Evolutionary conservation across 2,797 vertebrate genomes (phyloP), one percentile per base, ranked within the genome.

Genomic region (Hemitrygon akajei): DNA sequence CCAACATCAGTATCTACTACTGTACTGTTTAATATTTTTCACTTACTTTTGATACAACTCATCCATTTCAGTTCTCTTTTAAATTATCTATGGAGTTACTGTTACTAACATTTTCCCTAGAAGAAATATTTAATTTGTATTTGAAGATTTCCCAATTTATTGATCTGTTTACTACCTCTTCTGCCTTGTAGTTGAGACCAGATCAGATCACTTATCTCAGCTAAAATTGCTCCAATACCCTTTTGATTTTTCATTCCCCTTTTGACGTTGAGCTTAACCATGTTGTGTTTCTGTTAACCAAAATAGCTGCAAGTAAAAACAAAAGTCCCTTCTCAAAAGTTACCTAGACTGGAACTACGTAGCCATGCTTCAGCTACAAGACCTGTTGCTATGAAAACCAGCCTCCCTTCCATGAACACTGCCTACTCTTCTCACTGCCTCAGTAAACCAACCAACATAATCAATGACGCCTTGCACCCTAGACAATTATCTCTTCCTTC

Each of bases 81-180:
- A 14, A 66, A 0, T 66, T 34, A 87, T n/a, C 40, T 14, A 34
- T 18, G 60, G n/a, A 34, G n/a, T 2, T 84, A 60, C 7, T 87
- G 60, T 30, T 71, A 66, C 30, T 16, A 30, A 87, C 30, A 18
- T 84, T 58, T 87, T 87, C 58, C 16, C 84, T 66, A 34, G 7
- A 2, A 47, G 58, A 63, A 66, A 66, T 66, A 63, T 87, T 34
- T 63, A 66, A 34, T 63, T 66, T 87, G 60, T 87, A 87, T 66
- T 87, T 87, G 84, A 66, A 34, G 58, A 34, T 87, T 87, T 87
- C 84, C n/a, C 84, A 87, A 56, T 84, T 47, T 3, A 84, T 84
- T 84, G 81, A 84, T 27, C 81, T 58, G 81, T 84, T 84, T 84
- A 47, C 25, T 11, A 58, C 2, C 25, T 84, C 47, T 87, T 87